Evolutionary conservation across 2,113 vertebrate genomes (phyloP).

Genomic region (Erpornis zantholeuca): DNA sequence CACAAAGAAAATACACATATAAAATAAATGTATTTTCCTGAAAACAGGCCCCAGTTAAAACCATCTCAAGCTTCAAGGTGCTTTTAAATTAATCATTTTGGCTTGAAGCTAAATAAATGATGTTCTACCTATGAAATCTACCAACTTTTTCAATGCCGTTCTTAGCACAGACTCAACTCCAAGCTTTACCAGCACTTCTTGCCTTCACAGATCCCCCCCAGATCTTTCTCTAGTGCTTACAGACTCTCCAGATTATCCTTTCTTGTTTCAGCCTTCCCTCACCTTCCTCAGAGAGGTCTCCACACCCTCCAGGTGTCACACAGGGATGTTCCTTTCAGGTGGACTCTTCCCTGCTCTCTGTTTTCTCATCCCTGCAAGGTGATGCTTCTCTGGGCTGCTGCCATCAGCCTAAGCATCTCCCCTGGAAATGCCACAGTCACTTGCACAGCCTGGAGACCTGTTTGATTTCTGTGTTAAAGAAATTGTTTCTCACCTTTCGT

Average conservation of each 20-base stretch:
- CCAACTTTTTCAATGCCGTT: neutral
- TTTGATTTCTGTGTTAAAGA: neutral
- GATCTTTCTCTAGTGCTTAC: too few relatives aligned
- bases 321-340: neutral
- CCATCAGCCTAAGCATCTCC: neutral
- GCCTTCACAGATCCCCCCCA: neutral
- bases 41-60: neutral
- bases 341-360: neutral
- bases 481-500: neutral
- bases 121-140: neutral
- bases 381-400: neutral
- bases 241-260: neutral
- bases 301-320: too few relatives aligned
- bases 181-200: neutral
- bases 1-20: neutral
- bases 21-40: neutral
- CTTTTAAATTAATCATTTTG: neutral
- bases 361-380: neutral
- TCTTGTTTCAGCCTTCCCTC: neutral
- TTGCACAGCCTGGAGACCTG: neutral
- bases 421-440: neutral
- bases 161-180: neutral
- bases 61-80: neutral
- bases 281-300: neutral
- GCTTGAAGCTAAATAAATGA: neutral